Percentiles rank a stretch among this genome's conserved stretches.
phyloP scores from a whole-genome alignment of 1,140 invertebrate genomes.

The Microplitis mediator region DNA sequence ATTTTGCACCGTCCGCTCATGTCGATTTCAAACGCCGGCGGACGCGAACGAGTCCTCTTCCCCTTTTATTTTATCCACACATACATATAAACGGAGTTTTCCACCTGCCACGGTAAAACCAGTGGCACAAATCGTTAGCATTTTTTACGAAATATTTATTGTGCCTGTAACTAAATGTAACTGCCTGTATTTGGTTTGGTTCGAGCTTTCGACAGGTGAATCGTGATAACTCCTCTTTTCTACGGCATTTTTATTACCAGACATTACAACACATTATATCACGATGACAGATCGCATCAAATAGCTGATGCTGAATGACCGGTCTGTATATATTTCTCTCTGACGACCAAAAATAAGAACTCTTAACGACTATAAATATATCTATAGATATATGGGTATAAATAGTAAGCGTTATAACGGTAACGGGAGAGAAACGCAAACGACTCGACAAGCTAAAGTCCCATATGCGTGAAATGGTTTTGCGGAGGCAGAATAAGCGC shows the following conservation, averaged over 20 bases:
- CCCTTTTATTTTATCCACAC: background rate
- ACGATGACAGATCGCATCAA: no score
- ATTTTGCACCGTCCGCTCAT: conserved; percentile 58
- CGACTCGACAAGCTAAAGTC: conserved; percentile 39
- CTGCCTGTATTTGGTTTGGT: background rate
- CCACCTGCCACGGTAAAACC: conserved; percentile 22
- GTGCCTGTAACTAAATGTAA: conserved; percentile 5
- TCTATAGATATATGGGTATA: no score
- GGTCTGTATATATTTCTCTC: no score
- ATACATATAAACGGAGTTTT: conserved; percentile 19
- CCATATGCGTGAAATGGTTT: conserved; percentile 58
- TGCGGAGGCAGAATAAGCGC: conserved; percentile 37
- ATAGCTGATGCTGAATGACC: no score
- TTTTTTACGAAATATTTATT: conserved; percentile 35
- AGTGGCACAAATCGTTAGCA: conserved; percentile 27
- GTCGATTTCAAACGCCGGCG: conserved; percentile 51
- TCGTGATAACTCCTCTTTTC: background rate
- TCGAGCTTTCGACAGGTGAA: background rate
- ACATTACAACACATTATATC: no score
- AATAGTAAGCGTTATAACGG: no score
- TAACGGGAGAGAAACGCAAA: conserved; percentile 2
- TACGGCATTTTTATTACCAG: no score
- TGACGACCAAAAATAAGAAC: no score
- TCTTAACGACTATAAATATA: no score
- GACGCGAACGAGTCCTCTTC: conserved; percentile 19